phyloP scores from a whole-genome alignment of 2,113 vertebrate species.

The Aegotheles bennettii region DNA sequence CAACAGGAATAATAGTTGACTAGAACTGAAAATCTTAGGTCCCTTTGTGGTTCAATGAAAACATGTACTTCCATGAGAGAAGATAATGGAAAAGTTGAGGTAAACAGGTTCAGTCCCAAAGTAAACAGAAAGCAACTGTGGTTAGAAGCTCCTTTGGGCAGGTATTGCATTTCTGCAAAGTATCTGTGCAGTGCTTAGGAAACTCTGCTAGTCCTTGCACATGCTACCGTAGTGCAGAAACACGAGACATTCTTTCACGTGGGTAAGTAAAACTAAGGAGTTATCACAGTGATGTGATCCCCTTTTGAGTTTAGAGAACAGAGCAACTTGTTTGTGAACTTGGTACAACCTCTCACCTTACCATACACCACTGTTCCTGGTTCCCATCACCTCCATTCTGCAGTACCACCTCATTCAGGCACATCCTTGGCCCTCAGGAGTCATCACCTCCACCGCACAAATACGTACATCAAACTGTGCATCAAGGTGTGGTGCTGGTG shows the following conservation, averaged over 20 bases:
- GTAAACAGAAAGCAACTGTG: neutral
- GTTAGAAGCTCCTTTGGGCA: neutral
- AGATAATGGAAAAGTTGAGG: neutral
- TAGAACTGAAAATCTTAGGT: neutral
- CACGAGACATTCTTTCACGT: neutral
- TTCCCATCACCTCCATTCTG: neutral
- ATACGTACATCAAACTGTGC: neutral
- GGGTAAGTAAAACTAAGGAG: neutral
- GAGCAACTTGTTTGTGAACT: neutral
- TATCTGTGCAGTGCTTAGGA: neutral
- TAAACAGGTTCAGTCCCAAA: neutral
- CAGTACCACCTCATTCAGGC: neutral
- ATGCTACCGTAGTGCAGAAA: neutral
- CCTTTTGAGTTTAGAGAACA: neutral
- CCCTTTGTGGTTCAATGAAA: neutral
- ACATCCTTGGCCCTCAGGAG: neutral
- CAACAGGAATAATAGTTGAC: neutral
- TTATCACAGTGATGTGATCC: neutral
- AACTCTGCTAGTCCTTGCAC: neutral
- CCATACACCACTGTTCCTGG: neutral
- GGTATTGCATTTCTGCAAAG: neutral
- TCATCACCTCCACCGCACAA: rapidly evolving
- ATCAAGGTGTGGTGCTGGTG: neutral
- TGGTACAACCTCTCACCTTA: neutral
- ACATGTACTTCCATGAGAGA: neutral